Conservation (phyloP, 2,113 vertebrate species). For the Callipepla squamata region DNA sequence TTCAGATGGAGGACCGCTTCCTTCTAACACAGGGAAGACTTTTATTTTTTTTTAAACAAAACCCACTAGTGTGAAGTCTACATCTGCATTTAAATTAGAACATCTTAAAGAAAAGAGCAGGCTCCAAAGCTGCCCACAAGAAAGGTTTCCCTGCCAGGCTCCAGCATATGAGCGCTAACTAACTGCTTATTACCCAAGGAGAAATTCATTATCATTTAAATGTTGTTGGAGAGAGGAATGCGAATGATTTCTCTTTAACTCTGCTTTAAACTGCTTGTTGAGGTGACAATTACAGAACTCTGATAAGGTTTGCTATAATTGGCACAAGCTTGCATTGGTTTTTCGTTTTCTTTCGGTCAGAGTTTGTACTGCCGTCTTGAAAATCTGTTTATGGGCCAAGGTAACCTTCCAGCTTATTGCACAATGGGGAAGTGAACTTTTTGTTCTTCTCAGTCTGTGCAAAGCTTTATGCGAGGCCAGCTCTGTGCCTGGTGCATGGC, state of each 20-base stretch:
- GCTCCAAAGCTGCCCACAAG: conserved; percentile 63
- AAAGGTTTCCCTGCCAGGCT: conserved; percentile 64
- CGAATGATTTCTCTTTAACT: conserved; percentile 48
- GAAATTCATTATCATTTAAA: conserved; percentile 50
- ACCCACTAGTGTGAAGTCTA: conserved; percentile 61
- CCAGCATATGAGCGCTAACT: conserved; percentile 46
- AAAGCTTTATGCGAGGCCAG: background rate
- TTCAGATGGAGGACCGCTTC: background rate
- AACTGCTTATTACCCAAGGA: conserved; percentile 58
- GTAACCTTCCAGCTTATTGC: background rate
- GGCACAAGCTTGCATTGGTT: background rate
- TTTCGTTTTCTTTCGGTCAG: background rate
- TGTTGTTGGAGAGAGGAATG: conserved; percentile 42
- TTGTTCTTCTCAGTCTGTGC: background rate
- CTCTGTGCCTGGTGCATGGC: background rate
- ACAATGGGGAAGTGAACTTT: background rate
- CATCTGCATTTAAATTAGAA: conserved; percentile 80
- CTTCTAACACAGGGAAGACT: conserved; percentile 30
- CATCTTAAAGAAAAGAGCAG: conserved; percentile 73
- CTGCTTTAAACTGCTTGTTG: conserved; percentile 35
- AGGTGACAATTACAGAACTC: conserved; percentile 21
- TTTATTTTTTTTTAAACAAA: conserved; percentile 5
- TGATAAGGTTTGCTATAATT: background rate
- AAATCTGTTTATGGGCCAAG: background rate
- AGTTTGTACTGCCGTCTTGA: background rate